Evolutionary conservation across 2,888 invertebrate genomes (phyloP).

Genomic region (Sesamia inferens): DNA sequence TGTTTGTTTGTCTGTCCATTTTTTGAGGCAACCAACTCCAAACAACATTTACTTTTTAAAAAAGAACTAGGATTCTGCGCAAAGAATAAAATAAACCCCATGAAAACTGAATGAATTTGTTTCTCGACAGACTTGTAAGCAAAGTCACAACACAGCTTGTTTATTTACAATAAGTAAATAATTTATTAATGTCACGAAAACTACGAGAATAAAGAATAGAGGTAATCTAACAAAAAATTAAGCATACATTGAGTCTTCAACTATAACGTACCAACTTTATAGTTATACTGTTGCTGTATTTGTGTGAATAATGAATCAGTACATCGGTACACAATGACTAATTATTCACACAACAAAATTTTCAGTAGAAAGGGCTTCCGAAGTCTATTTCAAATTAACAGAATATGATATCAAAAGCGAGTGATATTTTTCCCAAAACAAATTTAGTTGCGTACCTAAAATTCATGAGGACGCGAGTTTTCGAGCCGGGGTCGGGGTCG

Average conservation of each 20-base stretch:
- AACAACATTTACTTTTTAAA: too few relatives aligned
- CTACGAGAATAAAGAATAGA: background rate
- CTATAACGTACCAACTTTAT: background rate
- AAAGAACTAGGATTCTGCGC: background rate
- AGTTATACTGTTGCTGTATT: too few relatives aligned
- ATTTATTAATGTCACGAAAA: background rate
- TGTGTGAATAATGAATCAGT: too few relatives aligned
- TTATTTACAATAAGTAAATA: background rate
- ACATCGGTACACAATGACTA: background rate
- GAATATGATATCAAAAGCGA: constrained; percentile 46
- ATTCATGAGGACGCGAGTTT: constrained; percentile 62
- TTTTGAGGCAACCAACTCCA: too few relatives aligned
- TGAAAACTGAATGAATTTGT: background rate
- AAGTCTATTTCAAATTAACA: constrained; percentile 30
- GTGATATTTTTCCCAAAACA: constrained; percentile 39
- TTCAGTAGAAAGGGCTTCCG: constrained; percentile 5
- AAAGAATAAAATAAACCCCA: background rate
- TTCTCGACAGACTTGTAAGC: background rate
- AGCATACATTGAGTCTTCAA: background rate
- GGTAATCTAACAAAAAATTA: background rate
- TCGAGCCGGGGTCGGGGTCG: constrained; percentile 56
- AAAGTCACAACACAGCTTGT: background rate
- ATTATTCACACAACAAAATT: constrained; percentile 13
- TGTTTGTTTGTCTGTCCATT: background rate
- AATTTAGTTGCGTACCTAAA: constrained; percentile 44